Evolutionary conservation across 2,113 vertebrate genomes (phyloP).

Genomic region (Platysternon megacephalum): DNA sequence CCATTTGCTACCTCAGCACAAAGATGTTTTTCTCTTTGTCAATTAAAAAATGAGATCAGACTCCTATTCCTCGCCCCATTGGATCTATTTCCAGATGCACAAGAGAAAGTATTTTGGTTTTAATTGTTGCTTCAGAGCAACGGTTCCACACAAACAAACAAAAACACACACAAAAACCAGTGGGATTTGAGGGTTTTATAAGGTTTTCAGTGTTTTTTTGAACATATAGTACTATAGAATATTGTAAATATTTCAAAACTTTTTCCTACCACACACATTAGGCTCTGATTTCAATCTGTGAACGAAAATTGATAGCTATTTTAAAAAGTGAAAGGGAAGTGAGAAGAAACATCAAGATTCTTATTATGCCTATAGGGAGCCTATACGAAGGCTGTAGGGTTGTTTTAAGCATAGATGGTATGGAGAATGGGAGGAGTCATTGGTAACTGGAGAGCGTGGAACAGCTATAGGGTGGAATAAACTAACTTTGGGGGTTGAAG

Average conservation of each 20-base stretch:
- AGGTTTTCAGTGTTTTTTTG: background rate
- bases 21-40: background rate
- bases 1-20: background rate
- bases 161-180: background rate
- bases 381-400: background rate
- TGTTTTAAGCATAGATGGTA: background rate
- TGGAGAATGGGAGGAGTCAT: background rate
- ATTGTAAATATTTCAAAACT: background rate
- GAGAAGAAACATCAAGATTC: background rate
- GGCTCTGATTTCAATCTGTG: background rate
- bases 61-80: conserved; percentile 31
- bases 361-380: background rate
- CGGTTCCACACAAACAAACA: background rate
- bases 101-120: conserved; percentile 29
- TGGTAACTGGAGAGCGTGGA: background rate
- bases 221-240: background rate
- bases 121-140: background rate
- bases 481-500: background rate
- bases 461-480: background rate
- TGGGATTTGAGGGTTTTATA: conserved; percentile 24
- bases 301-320: background rate
- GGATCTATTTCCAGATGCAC: conserved; percentile 30
- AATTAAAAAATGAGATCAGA: background rate
- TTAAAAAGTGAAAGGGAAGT: background rate
- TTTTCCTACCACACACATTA: background rate